Conservation (phyloP, 2,888 invertebrate species). For the Harpagoxenus sublaevis region DNA sequence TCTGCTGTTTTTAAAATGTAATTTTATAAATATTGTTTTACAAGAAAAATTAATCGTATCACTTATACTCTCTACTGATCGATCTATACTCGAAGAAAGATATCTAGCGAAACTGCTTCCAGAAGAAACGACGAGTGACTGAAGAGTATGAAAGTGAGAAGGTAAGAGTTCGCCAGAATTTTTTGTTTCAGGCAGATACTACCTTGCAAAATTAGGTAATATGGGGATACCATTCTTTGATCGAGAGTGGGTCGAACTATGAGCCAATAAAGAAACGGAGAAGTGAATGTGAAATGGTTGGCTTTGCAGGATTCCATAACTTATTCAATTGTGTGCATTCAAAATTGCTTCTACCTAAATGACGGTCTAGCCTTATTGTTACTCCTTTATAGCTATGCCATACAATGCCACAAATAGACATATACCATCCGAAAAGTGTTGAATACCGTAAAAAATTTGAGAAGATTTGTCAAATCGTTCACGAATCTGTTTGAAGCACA, state of each 20-base stretch:
- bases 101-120: background rate
- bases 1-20: background rate
- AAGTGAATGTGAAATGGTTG: conserved; percentile 78
- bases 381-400: conserved; percentile 80
- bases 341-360: conserved; percentile 78
- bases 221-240: conserved; percentile 57
- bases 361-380: conserved; percentile 83
- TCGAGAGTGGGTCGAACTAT: conserved; percentile 14
- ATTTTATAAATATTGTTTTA: background rate
- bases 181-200: background rate
- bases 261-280: conserved; percentile 67
- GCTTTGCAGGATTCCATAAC: conserved; percentile 78
- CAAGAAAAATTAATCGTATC: background rate
- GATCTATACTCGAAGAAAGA: conserved; percentile 6
- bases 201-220: conserved; percentile 60
- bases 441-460: background rate
- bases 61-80: background rate
- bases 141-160: conserved; percentile 29
- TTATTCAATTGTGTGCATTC: conserved; percentile 78
- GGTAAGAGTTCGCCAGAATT: conserved; percentile 6
- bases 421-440: conserved; percentile 7
- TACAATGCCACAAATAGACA: conserved; percentile 80
- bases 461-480: conserved; percentile 4
- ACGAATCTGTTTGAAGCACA: background rate
- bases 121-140: conserved; percentile 51